Percentiles rank a stretch among this genome's conserved stretches.
Conservation (phyloP, 2,888 invertebrate genomes). For the Thyatira batis region DNA sequence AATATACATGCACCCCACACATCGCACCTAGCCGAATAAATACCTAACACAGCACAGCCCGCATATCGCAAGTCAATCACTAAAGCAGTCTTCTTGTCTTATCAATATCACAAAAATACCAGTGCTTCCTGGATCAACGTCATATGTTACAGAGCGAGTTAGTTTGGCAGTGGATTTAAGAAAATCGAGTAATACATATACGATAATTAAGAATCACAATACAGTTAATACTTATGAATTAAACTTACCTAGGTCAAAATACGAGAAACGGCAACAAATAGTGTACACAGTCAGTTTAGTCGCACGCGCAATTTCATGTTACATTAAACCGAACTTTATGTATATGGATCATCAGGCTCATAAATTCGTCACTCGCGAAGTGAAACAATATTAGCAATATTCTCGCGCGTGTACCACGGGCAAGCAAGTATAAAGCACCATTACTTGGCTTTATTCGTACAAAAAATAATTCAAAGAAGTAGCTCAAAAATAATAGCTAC, state of each 20-base stretch:
- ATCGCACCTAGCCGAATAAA: conserved; percentile 34
- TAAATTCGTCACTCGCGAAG: neutral
- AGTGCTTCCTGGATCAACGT: conserved; percentile 46
- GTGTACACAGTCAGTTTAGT: conserved; percentile 48
- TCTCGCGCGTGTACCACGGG: conserved; percentile 11
- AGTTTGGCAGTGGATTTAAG: conserved; percentile 68
- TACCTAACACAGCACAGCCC: conserved; percentile 61
- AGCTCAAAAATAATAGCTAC: conserved; percentile 19
- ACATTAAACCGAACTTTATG: conserved; percentile 8
- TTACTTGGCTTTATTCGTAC: conserved; percentile 23
- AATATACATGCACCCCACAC: conserved; percentile 32
- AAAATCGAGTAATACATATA: conserved; percentile 63
- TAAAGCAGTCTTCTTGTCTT: conserved; percentile 52
- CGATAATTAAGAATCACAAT: conserved; percentile 77
- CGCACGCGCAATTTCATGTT: conserved; percentile 11
- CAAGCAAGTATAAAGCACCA: conserved; percentile 36
- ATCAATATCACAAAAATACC: conserved; percentile 63
- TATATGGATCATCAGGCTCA: too few relatives aligned
- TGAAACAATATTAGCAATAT: conserved; percentile 17
- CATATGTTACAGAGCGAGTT: conserved; percentile 41
- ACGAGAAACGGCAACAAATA: conserved; percentile 56
- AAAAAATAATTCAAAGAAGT: conserved; percentile 12
- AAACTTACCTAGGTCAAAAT: conserved; percentile 65
- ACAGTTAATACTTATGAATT: conserved; percentile 77
- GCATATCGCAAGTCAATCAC: conserved; percentile 24